Conservation (phyloP, 2,888 invertebrate genomes). For the Drosophila buzzatii region DNA sequence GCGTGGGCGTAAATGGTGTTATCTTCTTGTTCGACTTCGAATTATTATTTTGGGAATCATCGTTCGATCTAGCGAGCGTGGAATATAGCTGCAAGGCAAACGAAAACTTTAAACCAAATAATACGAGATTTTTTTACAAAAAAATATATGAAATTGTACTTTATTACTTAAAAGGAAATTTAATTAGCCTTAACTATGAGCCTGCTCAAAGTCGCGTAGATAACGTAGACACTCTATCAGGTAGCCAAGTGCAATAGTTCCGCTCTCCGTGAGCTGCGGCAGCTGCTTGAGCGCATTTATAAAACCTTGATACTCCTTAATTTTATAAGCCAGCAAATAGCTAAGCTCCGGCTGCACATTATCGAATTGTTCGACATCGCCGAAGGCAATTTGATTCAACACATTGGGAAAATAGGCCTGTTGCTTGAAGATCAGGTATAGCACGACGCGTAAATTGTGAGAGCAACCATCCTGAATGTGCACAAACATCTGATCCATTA, state of each 20-base stretch:
- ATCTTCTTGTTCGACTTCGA: conserved; percentile 64
- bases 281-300: conserved; percentile 63
- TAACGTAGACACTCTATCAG: conserved; percentile 72
- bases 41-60: conserved; percentile 52
- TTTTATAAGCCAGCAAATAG: conserved; percentile 75
- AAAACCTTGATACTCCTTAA: conserved; percentile 74
- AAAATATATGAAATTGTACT: conserved; percentile 31
- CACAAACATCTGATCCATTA: conserved; percentile 88
- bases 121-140: not conserved
- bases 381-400: conserved; percentile 84
- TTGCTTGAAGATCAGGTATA: conserved; percentile 83
- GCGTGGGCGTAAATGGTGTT: conserved; percentile 79
- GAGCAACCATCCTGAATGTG: conserved; percentile 88
- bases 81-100: conserved; percentile 74
- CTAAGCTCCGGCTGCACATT: conserved; percentile 68
- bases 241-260: conserved; percentile 67
- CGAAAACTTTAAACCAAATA: conserved; percentile 11
- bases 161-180: conserved; percentile 30
- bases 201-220: conserved; percentile 45
- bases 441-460: conserved; percentile 87
- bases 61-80: conserved; percentile 61
- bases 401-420: conserved; percentile 81
- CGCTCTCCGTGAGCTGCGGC: conserved; percentile 73
- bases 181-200: conserved; percentile 26
- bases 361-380: conserved; percentile 69